Percentiles rank a stretch among this genome's conserved stretches.
phyloP scores from a whole-genome alignment of 2,888 invertebrate genomes.

The Tetramorium bicarinatum region DNA sequence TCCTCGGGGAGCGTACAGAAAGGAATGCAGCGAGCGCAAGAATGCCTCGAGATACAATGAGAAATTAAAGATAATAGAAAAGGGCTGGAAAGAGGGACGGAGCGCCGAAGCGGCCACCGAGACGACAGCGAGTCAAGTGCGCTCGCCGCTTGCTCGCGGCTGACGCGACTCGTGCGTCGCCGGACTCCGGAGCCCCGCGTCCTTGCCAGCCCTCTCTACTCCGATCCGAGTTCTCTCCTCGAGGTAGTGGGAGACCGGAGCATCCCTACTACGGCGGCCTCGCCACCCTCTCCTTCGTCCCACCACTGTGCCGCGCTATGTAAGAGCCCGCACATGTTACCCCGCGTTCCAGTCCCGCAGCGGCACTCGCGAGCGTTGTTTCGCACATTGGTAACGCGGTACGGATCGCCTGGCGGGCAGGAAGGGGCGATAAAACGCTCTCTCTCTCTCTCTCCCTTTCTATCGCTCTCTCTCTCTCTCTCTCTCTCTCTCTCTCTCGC shows the following conservation, averaged over 20 bases:
- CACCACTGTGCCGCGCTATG: conserved; percentile 76
- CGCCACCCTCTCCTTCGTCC: conserved; percentile 60
- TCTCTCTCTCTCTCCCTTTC: conserved; percentile 22
- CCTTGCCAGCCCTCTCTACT: conserved; percentile 40
- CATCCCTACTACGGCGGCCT: conserved; percentile 38
- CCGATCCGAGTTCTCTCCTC: not conserved
- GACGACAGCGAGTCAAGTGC: conserved; percentile 28
- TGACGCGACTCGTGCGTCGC: conserved; percentile 19
- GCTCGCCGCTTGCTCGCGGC: conserved; percentile 25
- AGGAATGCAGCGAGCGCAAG: not conserved
- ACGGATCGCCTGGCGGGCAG: conserved; percentile 49
- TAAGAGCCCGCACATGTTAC: conserved; percentile 85
- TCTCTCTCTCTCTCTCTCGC: conserved; percentile 17
- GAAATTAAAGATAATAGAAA: not conserved
- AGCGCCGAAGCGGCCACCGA: not conserved
- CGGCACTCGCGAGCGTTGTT: conserved; percentile 82
- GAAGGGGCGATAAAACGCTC: conserved; percentile 50
- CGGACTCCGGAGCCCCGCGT: conserved; percentile 31
- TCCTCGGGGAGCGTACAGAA: not conserved
- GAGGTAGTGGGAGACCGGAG: conserved; percentile 29
- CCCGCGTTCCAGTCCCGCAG: conserved; percentile 85
- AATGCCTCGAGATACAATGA: not conserved
- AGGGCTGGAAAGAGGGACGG: not conserved
- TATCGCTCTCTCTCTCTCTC: not conserved
- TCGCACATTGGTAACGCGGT: conserved; percentile 46